These are phyloP conservation scores for Gobiocypris rarus DNA, from an alignment of 2,113 vertebrate genomes.

Conservation along the genomic window DNA sequence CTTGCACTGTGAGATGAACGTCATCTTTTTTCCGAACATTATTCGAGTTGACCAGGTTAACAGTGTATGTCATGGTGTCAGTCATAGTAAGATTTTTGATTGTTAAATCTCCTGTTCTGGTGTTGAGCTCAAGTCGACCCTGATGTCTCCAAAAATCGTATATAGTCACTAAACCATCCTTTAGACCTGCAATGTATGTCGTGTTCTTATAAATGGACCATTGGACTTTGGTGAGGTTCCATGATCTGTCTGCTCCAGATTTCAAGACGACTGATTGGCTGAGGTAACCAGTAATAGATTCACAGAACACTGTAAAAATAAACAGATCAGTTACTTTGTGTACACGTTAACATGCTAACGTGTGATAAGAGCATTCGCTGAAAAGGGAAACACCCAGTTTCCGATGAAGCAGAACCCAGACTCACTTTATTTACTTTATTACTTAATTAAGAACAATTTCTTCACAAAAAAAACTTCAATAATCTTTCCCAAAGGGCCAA, in stretches of 20 bases:
- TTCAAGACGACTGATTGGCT: constrained; percentile 36
- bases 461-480: background rate
- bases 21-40: accelerated
- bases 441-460: background rate
- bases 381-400: background rate
- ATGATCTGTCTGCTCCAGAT: background rate
- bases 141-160: accelerated
- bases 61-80: constrained; percentile 52
- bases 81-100: background rate
- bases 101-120: constrained; percentile 53
- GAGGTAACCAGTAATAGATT: background rate
- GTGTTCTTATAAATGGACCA: constrained; percentile 64
- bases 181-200: constrained; percentile 61
- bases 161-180: accelerated
- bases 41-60: accelerated
- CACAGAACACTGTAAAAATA: background rate
- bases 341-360: background rate
- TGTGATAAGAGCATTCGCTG: background rate
- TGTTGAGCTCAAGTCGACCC: constrained; percentile 52
- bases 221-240: background rate
- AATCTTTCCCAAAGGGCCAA: background rate
- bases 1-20: constrained; percentile 41
- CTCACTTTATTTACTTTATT: no score
- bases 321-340: background rate
- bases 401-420: background rate